Evolutionary conservation across 2,888 invertebrate species (phyloP).

Genomic region (Coelinius sp.): DNA sequence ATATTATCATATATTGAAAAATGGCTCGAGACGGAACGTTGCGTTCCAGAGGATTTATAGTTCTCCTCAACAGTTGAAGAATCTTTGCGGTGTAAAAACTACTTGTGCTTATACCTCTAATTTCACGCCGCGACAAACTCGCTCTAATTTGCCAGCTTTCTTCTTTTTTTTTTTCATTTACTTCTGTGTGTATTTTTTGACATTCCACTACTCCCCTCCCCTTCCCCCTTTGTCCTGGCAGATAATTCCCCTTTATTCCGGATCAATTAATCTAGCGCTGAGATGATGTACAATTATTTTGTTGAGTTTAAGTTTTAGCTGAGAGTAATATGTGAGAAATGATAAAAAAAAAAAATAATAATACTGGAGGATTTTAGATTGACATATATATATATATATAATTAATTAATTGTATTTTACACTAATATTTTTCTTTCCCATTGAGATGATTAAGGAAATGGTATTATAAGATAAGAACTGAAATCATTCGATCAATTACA

Average conservation of each 20-base stretch:
- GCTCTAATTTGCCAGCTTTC: slow-evolving; percentile 51
- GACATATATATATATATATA: not conserved
- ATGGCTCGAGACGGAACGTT: slow-evolving; percentile 16
- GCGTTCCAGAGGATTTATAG: slow-evolving; percentile 25
- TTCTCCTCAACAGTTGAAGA: slow-evolving; percentile 25
- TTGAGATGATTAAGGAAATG: not conserved
- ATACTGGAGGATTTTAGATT: slow-evolving; percentile 1
- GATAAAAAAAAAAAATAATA: not conserved
- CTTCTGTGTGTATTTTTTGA: not conserved
- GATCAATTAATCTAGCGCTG: not conserved
- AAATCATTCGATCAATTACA: not conserved
- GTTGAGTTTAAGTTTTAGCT: slow-evolving; percentile 1
- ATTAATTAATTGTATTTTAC: not conserved
- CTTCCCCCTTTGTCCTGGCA: not conserved
- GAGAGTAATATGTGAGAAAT: not conserved
- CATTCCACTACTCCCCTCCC: not conserved
- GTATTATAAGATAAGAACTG: not conserved
- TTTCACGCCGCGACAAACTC: slow-evolving; percentile 54
- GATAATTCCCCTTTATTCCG: not conserved
- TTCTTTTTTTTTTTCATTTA: slow-evolving; percentile 36
- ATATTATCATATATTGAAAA: slow-evolving; percentile 1
- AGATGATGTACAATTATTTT: not conserved
- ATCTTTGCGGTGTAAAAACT: slow-evolving; percentile 31
- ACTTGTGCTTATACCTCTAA: slow-evolving; percentile 46
- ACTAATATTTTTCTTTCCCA: not conserved